phyloP scores from a whole-genome alignment of 1,140 invertebrate species.

The Mya arenaria region DNA sequence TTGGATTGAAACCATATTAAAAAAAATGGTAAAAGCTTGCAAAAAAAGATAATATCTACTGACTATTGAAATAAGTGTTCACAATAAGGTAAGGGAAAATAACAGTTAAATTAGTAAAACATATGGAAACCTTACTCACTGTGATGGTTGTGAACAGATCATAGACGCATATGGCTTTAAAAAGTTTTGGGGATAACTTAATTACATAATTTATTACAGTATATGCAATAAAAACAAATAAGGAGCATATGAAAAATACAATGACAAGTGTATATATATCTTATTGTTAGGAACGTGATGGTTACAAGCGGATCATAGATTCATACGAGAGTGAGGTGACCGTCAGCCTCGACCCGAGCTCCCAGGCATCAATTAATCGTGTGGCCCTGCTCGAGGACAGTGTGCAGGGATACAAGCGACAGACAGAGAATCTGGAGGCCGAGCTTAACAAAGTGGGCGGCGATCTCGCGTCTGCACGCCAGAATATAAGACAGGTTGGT shows the following conservation, averaged over 20 bases:
- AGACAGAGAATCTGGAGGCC: slow-evolving; percentile 86
- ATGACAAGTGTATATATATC: background rate
- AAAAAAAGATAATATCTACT: too few relatives aligned
- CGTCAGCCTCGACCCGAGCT: slow-evolving; percentile 57
- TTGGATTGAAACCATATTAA: too few relatives aligned
- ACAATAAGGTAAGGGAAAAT: too few relatives aligned
- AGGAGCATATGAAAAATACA: background rate
- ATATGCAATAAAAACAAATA: too few relatives aligned
- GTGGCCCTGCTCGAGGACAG: slow-evolving; percentile 86
- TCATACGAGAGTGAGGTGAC: slow-evolving; percentile 92
- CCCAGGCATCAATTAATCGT: slow-evolving; percentile 78
- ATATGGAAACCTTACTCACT: too few relatives aligned
- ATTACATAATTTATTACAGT: too few relatives aligned
- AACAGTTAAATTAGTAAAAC: too few relatives aligned
- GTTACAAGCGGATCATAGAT: slow-evolving; percentile 88
- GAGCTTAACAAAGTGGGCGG: slow-evolving; percentile 82
- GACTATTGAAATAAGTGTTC: too few relatives aligned
- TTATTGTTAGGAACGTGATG: slow-evolving; percentile 84
- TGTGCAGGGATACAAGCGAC: slow-evolving; percentile 86
- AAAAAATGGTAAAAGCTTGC: too few relatives aligned
- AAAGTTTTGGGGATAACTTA: too few relatives aligned
- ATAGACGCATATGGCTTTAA: too few relatives aligned
- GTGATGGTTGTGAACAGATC: too few relatives aligned
- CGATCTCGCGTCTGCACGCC: slow-evolving; percentile 23
- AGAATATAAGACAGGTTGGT: slow-evolving; percentile 56